Conservation (phyloP, 1,140 invertebrate genomes). For the Saccostrea echinata region DNA sequence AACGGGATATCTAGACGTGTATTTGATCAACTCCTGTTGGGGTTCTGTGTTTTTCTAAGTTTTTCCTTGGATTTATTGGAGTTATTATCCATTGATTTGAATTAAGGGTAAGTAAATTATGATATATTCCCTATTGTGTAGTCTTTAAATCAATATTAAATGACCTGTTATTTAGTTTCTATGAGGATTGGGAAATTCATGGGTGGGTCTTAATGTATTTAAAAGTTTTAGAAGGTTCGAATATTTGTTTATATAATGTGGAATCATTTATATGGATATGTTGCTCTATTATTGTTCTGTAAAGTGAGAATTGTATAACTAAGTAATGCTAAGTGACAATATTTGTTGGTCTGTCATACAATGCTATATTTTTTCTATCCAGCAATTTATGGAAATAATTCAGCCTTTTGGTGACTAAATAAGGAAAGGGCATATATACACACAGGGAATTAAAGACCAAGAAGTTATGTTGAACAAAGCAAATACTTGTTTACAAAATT, state of each 20-base stretch:
- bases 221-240: not conserved
- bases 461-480: too few relatives aligned
- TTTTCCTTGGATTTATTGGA: slow-evolving; percentile 22
- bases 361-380: not conserved
- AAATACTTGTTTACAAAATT: too few relatives aligned
- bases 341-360: not conserved
- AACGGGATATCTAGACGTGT: slow-evolving; percentile 5
- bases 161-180: slow-evolving; percentile 9
- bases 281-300: not conserved
- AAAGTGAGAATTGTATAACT: not conserved
- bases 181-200: not conserved
- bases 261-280: not conserved
- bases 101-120: slow-evolving; percentile 27
- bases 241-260: slow-evolving; percentile 16
- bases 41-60: not conserved
- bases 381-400: not conserved
- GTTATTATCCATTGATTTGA: slow-evolving; percentile 1
- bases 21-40: slow-evolving; percentile 1
- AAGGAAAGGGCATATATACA: too few relatives aligned
- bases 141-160: slow-evolving; percentile 28
- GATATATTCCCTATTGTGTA: not conserved
- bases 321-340: slow-evolving; percentile 21
- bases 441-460: too few relatives aligned
- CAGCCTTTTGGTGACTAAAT: not conserved
- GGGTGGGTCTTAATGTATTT: not conserved